phyloP scores from a whole-genome alignment of 2,888 invertebrate species.

The Drosophila anceps region DNA sequence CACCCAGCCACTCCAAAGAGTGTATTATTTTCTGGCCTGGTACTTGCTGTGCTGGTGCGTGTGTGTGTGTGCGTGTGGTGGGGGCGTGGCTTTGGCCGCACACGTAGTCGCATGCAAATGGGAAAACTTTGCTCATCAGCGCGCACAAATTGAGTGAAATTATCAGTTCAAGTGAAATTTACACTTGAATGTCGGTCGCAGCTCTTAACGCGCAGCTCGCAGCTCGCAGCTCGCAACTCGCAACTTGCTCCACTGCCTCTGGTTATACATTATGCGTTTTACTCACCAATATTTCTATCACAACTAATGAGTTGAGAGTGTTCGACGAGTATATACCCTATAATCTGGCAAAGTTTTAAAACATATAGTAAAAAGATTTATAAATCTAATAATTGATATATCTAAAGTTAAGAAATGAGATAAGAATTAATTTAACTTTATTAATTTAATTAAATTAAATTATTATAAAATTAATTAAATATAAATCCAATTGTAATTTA shows the following conservation, averaged over 20 bases:
- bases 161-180: conserved; percentile 82
- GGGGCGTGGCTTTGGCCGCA: conserved; percentile 38
- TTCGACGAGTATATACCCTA: background rate
- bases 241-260: conserved; percentile 22
- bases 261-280: conserved; percentile 20
- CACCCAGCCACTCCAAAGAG: conserved; percentile 5
- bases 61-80: background rate
- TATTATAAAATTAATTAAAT: too few species aligned
- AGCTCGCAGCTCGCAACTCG: background rate
- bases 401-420: too few species aligned
- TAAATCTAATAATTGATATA: too few species aligned
- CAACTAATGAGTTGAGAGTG: background rate
- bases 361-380: too few species aligned
- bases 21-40: conserved; percentile 18
- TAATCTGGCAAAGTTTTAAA: background rate
- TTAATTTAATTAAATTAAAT: too few species aligned
- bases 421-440: too few species aligned
- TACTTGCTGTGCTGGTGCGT: background rate
- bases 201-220: conserved; percentile 26
- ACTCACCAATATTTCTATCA: conserved; percentile 5
- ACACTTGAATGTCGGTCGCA: conserved; percentile 76
- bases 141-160: conserved; percentile 80
- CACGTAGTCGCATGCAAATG: conserved; percentile 79
- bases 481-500: too few species aligned
- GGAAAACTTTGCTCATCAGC: conserved; percentile 81